phyloP scores from a whole-genome alignment of 1,140 invertebrate genomes.

The Ctenoplectra terminalis region DNA sequence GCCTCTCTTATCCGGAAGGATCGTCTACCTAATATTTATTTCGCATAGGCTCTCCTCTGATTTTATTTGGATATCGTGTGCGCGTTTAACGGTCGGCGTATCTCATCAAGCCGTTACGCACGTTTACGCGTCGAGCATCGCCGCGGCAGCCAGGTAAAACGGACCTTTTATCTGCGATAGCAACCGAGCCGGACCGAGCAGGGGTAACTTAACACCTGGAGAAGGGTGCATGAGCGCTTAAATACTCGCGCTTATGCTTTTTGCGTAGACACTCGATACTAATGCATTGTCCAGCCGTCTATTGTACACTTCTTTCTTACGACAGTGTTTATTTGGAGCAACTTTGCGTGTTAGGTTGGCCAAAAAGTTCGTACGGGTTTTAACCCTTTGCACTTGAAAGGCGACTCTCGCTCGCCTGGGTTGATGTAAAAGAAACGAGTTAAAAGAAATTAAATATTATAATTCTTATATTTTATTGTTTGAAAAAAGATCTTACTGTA shows the following conservation, averaged over 20 bases:
- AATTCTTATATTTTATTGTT: no score
- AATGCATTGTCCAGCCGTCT: neutral
- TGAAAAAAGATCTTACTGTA: no score
- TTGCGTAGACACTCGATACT: constrained; percentile 14
- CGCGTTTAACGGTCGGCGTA: constrained; percentile 44
- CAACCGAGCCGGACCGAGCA: constrained; percentile 14
- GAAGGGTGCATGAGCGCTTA: constrained; percentile 38
- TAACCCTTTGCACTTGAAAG: no score
- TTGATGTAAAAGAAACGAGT: no score
- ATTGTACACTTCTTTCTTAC: neutral
- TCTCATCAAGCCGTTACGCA: constrained; percentile 55
- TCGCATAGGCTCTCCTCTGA: constrained; percentile 54
- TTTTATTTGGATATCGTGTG: constrained; percentile 67
- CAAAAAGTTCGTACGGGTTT: no score
- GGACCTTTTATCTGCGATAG: constrained; percentile 56
- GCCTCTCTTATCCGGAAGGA: constrained; percentile 55
- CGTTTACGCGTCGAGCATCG: constrained; percentile 50
- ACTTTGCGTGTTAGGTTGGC: no score
- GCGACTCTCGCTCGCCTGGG: no score
- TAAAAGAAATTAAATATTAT: no score
- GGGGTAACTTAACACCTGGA: constrained; percentile 61
- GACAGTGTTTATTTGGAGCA: no score
- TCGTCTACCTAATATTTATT: constrained; percentile 70
- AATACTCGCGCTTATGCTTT: neutral
- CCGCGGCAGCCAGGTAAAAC: constrained; percentile 22